Evolutionary conservation across 2,113 vertebrate genomes (phyloP).

Genomic region (Sarotherodon lohbergeri): DNA sequence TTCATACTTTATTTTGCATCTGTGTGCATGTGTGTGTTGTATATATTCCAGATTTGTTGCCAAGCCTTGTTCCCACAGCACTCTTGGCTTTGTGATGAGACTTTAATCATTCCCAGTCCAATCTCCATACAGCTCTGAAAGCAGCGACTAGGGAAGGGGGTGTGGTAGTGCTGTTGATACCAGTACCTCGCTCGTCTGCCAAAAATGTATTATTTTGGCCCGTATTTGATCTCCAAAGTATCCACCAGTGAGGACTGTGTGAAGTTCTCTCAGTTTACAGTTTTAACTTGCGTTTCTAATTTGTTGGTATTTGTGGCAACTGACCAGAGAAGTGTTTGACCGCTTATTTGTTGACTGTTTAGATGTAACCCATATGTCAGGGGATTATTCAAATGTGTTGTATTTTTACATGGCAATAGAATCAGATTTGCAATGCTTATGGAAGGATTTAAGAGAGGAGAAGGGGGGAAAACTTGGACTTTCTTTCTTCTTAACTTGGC

Average conservation of each 20-base stretch:
- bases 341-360: slow-evolving; percentile 14
- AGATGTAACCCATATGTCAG: slow-evolving; percentile 16
- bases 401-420: background rate
- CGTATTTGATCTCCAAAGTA: background rate
- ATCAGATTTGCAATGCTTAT: background rate
- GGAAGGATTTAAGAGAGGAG: background rate
- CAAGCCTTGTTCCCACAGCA: slow-evolving; percentile 45
- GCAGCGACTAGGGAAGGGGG: slow-evolving; percentile 46
- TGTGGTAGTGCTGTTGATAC: slow-evolving; percentile 62
- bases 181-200: slow-evolving; percentile 29
- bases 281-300: background rate
- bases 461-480: background rate
- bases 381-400: background rate
- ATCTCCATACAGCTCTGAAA: slow-evolving; percentile 39
- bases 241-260: background rate
- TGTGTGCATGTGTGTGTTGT: background rate
- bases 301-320: background rate
- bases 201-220: slow-evolving; percentile 6
- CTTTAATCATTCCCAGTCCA: slow-evolving; percentile 55
- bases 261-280: background rate
- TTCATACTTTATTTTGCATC: background rate
- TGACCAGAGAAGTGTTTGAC: slow-evolving; percentile 4
- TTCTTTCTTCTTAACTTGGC: background rate
- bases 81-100: slow-evolving; percentile 37
- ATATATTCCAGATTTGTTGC: slow-evolving; percentile 31